Percentiles rank a stretch among this genome's conserved stretches.
phyloP scores from a whole-genome alignment of 2,113 vertebrate species.

The Recurvirostra avosetta region DNA sequence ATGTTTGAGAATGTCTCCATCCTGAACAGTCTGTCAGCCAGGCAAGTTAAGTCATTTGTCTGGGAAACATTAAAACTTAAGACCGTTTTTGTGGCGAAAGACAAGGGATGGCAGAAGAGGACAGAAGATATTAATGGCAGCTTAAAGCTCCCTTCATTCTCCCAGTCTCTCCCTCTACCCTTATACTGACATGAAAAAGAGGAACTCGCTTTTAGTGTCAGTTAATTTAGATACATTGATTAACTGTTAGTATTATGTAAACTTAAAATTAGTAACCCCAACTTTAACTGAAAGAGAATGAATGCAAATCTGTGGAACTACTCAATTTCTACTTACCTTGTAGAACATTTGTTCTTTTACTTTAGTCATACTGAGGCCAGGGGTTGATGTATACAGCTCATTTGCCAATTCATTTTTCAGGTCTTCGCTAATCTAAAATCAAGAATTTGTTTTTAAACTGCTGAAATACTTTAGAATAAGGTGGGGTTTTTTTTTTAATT shows the following conservation, averaged over 20 bases:
- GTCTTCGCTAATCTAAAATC: constrained; percentile 75
- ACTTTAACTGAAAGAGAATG: neutral
- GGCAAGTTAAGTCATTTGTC: neutral
- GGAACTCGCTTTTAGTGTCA: neutral
- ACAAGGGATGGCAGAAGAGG: neutral
- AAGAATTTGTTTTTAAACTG: neutral
- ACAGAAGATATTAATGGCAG: neutral
- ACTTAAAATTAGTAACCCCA: neutral
- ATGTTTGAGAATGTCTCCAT: neutral
- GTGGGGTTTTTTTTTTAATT: neutral
- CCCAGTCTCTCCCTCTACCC: neutral
- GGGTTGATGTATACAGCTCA: constrained; percentile 80
- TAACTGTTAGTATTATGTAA: neutral
- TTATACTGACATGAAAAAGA: neutral
- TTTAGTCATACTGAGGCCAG: constrained; percentile 47
- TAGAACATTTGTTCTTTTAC: constrained; percentile 79
- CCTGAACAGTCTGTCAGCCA: neutral
- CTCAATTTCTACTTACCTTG: constrained; percentile 76
- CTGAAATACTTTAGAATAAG: neutral
- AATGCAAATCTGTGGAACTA: neutral
- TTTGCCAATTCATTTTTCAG: constrained; percentile 73
- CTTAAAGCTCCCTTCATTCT: neutral
- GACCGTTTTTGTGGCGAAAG: neutral
- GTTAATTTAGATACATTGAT: neutral
- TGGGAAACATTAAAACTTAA: neutral